Conservation (phyloP, 2,113 vertebrate genomes). For the Rhinolophus sinicus region DNA sequence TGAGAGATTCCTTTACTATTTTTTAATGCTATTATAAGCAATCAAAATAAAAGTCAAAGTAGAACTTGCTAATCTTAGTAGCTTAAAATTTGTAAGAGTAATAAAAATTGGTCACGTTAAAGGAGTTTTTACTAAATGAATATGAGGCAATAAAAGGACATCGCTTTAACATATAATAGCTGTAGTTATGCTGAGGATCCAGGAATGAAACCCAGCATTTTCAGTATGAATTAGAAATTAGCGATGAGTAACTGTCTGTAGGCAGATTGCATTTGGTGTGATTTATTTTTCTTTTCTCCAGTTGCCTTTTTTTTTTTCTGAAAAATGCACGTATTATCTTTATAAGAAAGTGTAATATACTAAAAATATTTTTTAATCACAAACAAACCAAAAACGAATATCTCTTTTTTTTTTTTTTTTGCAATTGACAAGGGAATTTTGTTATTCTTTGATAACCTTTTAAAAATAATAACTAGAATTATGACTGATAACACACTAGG, state of each 20-base stretch:
- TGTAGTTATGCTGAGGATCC: not conserved
- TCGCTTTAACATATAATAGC: not conserved
- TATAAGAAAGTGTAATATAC: not conserved
- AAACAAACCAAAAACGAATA: not conserved
- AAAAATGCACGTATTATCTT: not conserved
- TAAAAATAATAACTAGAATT: no score
- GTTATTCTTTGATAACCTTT: no score
- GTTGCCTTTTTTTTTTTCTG: not conserved
- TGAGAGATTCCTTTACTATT: not conserved
- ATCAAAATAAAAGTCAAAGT: not conserved
- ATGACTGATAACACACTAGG: no score
- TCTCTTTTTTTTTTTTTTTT: no score
- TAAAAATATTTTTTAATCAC: not conserved
- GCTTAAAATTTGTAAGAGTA: not conserved
- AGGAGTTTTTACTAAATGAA: not conserved
- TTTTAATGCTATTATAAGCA: not conserved
- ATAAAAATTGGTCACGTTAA: not conserved
- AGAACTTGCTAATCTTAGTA: not conserved
- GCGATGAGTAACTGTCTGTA: not conserved
- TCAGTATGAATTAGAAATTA: slow-evolving; percentile 11
- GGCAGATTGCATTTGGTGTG: not conserved
- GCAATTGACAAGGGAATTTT: no score
- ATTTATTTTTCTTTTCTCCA: not conserved
- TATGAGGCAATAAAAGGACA: not conserved
- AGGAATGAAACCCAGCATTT: not conserved